Evolutionary conservation across 2,113 vertebrate species (phyloP), one percentile per base, ranked within the genome.

Genomic region (Prochilodus magdalenae): DNA sequence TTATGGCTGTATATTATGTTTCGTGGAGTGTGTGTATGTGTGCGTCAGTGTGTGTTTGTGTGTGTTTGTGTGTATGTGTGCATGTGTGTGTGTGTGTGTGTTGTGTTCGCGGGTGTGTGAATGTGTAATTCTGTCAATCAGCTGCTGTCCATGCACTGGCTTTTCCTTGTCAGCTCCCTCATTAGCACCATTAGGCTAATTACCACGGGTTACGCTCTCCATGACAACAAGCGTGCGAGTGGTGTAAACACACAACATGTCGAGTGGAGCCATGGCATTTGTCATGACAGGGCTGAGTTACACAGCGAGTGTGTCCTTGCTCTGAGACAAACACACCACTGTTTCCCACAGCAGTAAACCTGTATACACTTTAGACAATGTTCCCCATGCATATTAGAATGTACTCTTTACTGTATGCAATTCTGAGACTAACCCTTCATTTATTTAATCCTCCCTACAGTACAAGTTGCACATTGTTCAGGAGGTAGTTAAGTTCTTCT

Each of bases 131-230:
- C 92, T 92, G 90, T 86, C 91, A 90, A 92, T 94, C 94, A 94
- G 89, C 91, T 91, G 90, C 92, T 95, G 89, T 96, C 92, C 91
- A 85, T 90, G 92, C 91, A 88, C 93, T 91, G 90, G 92, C 91
- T 89, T 89, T 95, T 83, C 79, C 89, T 85, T 92, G 92, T 92
- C 90, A 93, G 92, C 89, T 92, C 89, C 91, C 94, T 96, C 94
- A 95, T 96, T 95, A 95, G 89, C 86, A 89, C 87, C 89, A 91
- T 92, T 94, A 95, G 91, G 92, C 90, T 91, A 94, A 93, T 94
- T 94, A 94, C 93, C 92, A 81, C 82, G 92, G 87, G 87, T 90
- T 90, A 84, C 76, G 79, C 90, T 88, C 89, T 81, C 90, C 83
- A 84, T 86, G 87, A 88, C 87, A 85, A 86, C 80, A 84, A 75